phyloP scores from a whole-genome alignment of 35 echinoderm and acorn worm species.

The Amphiura filiformis region DNA sequence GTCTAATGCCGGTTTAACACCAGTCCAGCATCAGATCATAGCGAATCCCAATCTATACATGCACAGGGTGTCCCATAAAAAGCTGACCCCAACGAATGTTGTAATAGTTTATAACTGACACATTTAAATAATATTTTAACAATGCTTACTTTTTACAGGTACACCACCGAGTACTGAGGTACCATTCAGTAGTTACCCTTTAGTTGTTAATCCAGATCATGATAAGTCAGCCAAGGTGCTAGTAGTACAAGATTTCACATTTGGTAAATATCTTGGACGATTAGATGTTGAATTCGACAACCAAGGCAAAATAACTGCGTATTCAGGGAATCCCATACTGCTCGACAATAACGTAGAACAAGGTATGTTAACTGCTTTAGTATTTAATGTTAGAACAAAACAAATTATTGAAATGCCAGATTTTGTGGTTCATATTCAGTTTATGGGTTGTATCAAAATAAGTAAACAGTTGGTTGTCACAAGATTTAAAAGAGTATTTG shows the following conservation, averaged over 20 bases:
- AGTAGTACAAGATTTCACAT: constrained; percentile 83
- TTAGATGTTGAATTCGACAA: constrained; percentile 83
- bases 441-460: too few species aligned
- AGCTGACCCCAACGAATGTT: too few species aligned
- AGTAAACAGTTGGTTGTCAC: background rate
- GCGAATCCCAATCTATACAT: too few species aligned
- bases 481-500: too few species aligned
- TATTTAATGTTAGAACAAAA: background rate
- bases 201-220: constrained; percentile 51
- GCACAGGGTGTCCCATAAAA: too few species aligned
- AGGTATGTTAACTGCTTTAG: constrained; percentile 66
- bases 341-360: constrained; percentile 52
- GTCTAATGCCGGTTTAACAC: too few species aligned
- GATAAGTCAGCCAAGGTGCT: constrained; percentile 27
- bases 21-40: too few species aligned
- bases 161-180: constrained; percentile 56
- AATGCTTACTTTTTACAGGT: constrained; percentile 28
- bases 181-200: constrained; percentile 58
- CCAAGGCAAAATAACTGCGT: constrained; percentile 45
- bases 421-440: background rate
- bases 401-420: background rate
- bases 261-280: constrained; percentile 85
- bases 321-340: constrained; percentile 75
- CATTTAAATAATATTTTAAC: too few species aligned
- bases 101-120: too few species aligned